These are phyloP conservation scores for Apodemia duryi DNA, from an alignment of 2,888 invertebrate genomes.

Conservation along the genomic window DNA sequence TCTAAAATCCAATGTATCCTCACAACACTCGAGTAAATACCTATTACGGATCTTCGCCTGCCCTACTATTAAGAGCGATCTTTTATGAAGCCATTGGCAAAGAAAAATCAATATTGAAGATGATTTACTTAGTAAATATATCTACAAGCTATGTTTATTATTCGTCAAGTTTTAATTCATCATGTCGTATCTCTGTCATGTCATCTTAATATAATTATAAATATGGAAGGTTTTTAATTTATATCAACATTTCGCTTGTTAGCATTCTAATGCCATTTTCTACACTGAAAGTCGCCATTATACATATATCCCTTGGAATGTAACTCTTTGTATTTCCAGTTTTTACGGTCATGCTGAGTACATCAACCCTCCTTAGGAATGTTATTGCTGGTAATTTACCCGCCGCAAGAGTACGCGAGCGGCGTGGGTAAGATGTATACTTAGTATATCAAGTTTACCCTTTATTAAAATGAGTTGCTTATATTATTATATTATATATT, in stretches of 20 bases:
- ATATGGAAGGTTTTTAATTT: no score
- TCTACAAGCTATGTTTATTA: no score
- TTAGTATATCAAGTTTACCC: neutral
- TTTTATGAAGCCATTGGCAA: no score
- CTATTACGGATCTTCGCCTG: no score
- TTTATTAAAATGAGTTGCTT: neutral
- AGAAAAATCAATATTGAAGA: no score
- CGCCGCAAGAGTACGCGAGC: neutral
- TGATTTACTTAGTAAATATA: no score
- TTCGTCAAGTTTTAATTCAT: no score
- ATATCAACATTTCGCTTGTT: neutral
- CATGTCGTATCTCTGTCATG: no score
- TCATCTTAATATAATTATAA: no score
- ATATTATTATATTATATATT: neutral
- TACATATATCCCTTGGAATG: constrained; percentile 1
- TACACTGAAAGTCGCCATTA: neutral
- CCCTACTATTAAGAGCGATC: no score
- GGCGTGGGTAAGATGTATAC: neutral
- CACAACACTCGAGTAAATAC: no score
- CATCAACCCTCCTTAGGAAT: constrained; percentile 6
- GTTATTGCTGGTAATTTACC: constrained; percentile 2
- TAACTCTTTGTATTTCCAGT: neutral
- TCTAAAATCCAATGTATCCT: no score
- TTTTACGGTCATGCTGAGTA: neutral
- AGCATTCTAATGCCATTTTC: neutral